Base-by-base conservation (phyloP, 2,113 vertebrate species). In the Sarotherodon lohbergeri region DNA sequence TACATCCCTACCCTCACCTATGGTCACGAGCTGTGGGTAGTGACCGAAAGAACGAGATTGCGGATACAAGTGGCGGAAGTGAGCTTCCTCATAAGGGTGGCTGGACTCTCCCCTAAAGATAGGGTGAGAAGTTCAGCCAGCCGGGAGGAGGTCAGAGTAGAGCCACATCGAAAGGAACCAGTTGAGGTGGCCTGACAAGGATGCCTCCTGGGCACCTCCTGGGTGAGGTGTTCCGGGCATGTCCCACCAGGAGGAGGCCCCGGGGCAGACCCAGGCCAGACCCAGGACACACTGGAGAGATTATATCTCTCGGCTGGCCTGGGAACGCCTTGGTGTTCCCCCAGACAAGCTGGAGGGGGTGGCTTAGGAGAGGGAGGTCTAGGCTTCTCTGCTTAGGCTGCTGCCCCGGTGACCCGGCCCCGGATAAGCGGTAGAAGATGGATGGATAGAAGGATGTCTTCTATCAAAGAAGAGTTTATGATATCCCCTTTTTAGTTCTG, bases 51-150 rank as follows among this genome's bases (percentile, higher is more conserved):
- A n/a, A 54, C 0, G 0, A 54, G 52, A 54, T 11, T 54, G 52
- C 9, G 9, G 19, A 54, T 54, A 22, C 19, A 54, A 54, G 19
- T 54, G 52, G 52, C 19, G 0, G 5, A 54, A 22, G 22, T 54
- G 9, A 54, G 52, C 0, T 54, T 54, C 52, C 5, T 54, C 52
- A 22, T 54, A 22, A 54, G 19, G 9, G 19, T 54, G 52, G 52
- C 19, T 0, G 0, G 52, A 54, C 19, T 54, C 52, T 22, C 0
- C 52, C 5, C n/a, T 54, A n/a, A 19, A 54, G 52, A 10, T 54
- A 54, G 0, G 0, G 19, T 22, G 52, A 54, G 52, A 54, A 0
- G 52, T 22, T 54, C 9, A 54, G 1, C 52, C 0, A 0, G 19
- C 19, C 2, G 1, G 1, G 50, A 54, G 50, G 1, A 9, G 50